These are phyloP conservation scores for Pseudomyrmex sp. DNA, from an alignment of 1,140 invertebrate species.

Conservation along the genomic window DNA sequence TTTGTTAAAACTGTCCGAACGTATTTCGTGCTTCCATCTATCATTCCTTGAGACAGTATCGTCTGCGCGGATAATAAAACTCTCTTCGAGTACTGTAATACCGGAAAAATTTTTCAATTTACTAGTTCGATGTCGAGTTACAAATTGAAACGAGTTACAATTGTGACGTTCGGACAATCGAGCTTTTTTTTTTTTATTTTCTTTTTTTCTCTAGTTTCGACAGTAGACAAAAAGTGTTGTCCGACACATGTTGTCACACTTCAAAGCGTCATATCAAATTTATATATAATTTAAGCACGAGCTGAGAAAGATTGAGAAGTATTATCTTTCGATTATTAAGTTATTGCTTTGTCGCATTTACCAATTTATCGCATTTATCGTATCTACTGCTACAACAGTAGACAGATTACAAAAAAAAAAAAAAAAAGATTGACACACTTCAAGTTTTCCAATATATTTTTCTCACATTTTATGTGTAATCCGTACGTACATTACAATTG, in stretches of 20 bases:
- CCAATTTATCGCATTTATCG: background rate
- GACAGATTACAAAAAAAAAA: background rate
- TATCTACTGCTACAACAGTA: background rate
- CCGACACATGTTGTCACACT: background rate
- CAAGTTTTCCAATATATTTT: background rate
- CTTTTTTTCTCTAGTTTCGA: background rate
- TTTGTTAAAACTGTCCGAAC: constrained; percentile 28
- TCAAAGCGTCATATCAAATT: background rate
- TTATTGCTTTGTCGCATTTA: background rate
- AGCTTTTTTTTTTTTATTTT: background rate
- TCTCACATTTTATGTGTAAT: background rate
- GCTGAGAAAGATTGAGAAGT: background rate
- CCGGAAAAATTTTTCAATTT: constrained; percentile 29
- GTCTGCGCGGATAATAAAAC: constrained; percentile 26
- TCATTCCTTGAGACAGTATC: constrained; percentile 42
- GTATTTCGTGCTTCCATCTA: constrained; percentile 20
- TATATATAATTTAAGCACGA: background rate
- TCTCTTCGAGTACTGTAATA: background rate
- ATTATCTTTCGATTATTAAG: background rate
- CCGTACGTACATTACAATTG: constrained; percentile 8
- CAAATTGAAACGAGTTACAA: constrained; percentile 42
- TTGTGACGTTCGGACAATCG: constrained; percentile 7
- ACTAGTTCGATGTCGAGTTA: constrained; percentile 4
- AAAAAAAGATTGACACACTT: background rate
- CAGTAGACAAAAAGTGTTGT: background rate